Conservation (phyloP, 1,140 invertebrate genomes). For the Forficula auricularia region DNA sequence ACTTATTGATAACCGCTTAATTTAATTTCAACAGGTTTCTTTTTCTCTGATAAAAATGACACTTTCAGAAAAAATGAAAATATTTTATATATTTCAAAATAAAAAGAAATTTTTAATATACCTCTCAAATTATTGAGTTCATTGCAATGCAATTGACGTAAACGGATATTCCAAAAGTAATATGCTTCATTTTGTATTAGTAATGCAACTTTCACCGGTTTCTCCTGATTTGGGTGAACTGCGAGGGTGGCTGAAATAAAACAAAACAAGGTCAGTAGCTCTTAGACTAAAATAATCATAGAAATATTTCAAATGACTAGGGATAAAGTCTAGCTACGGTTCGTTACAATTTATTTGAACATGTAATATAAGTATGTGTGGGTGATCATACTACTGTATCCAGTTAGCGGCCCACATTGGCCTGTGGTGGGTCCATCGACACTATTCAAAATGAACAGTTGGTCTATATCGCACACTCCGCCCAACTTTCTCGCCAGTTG, state of each 20-base stretch:
- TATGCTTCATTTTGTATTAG: constrained; percentile 22
- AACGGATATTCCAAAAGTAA: constrained; percentile 23
- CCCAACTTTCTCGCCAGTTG: constrained; percentile 23
- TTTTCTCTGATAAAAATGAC: too few relatives aligned
- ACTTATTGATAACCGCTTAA: too few relatives aligned
- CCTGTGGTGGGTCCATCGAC: constrained; percentile 24
- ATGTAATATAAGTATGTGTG: too few relatives aligned
- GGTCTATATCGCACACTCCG: constrained; percentile 25
- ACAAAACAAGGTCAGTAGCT: too few relatives aligned
- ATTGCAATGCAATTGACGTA: constrained; percentile 21
- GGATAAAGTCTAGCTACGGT: too few relatives aligned
- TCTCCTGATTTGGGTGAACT: constrained; percentile 19
- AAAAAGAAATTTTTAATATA: constrained; percentile 8
- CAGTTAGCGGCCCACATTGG: constrained; percentile 23
- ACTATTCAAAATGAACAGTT: constrained; percentile 25
- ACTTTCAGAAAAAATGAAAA: too few relatives aligned
- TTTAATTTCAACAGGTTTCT: too few relatives aligned
- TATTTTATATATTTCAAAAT: too few relatives aligned
- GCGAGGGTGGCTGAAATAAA: constrained; percentile 21
- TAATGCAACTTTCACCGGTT: constrained; percentile 22
- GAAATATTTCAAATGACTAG: too few relatives aligned
- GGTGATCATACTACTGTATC: constrained; percentile 25
- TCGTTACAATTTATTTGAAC: too few relatives aligned
- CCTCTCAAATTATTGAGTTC: constrained; percentile 18
- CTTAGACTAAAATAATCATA: too few relatives aligned